A percentile compares a stretch with the other conserved stretches of the same genome.
phyloP scores from a whole-genome alignment of 2,113 vertebrate species.

The Hypanus sabinus region DNA sequence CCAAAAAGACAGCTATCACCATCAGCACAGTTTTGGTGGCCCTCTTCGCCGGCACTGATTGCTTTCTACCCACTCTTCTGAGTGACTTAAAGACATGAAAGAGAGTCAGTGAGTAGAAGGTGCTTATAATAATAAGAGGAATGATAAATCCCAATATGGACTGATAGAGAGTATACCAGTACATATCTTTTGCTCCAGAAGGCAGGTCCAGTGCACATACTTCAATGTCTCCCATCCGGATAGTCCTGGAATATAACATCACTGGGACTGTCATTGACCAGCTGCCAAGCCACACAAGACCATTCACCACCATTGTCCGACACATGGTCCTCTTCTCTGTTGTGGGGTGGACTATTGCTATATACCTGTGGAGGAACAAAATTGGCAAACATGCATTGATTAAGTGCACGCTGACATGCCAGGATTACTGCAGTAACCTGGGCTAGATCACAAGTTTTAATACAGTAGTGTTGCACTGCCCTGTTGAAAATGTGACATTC shows the following conservation, averaged over 20 bases:
- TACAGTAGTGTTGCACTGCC: background rate
- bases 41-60: constrained; percentile 60
- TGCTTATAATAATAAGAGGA: constrained; percentile 66
- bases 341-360: constrained; percentile 65
- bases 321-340: constrained; percentile 64
- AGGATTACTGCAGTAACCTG: background rate
- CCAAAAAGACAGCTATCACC: constrained; percentile 63
- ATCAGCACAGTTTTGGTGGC: constrained; percentile 69
- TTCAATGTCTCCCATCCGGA: constrained; percentile 46
- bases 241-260: constrained; percentile 63
- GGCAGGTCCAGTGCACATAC: constrained; percentile 62
- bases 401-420: background rate
- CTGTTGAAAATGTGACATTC: background rate
- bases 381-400: background rate
- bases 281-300: constrained; percentile 65
- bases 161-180: constrained; percentile 72
- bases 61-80: constrained; percentile 62
- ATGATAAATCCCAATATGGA: constrained; percentile 65
- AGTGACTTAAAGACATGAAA: constrained; percentile 70
- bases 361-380: constrained; percentile 52
- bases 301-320: constrained; percentile 64
- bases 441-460: background rate
- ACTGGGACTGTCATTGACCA: constrained; percentile 63
- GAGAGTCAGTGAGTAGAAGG: constrained; percentile 68
- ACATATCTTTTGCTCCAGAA: constrained; percentile 63